Evolutionary conservation across 2,113 vertebrate species (phyloP), one percentile per base, ranked within the genome.

Genomic region (Oryzias melastigma): DNA sequence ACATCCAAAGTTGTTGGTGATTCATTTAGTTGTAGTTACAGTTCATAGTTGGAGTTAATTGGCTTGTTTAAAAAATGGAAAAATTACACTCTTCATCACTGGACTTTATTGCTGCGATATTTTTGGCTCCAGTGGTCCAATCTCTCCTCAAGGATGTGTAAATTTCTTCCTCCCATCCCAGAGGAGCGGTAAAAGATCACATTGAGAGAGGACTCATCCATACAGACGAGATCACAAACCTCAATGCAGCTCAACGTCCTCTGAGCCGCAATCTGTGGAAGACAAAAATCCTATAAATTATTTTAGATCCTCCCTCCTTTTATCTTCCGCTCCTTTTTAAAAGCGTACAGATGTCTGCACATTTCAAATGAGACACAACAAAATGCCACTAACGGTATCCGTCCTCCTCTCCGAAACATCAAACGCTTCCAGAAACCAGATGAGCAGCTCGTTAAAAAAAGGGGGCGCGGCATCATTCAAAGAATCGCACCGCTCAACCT

Each of bases 401-500:
- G 48, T 29, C 24, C 22, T 43, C 51, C 47, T 62, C 1, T 14
- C n/a, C 67, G 71, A 51, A 68, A 87, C 76, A 87, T 85, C 79
- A 83, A 83, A 85, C 55, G 27, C 55, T 62, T 62, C 62, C 68
- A 51, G 53, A 65, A 56, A 18, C 60, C 60, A 77, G 63, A 79
- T 75, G 88, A 89, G 87, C 84, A 80, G 71, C 81, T 87, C 68
- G 81, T 88, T 87, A 82, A 81, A 86, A 35, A 85, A 74, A 5
- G 56, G 35, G 75, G 70, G 45, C 50, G 58, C 18, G 74, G 42
- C 71, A 82, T 82, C 77, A 58, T 75, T 82, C 67, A 70, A 62
- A 65, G 76, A 79, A 53, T 65, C 0, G 24, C 63, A 25, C 27
- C 2, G 7, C 62, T 68, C 75, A 76, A 66, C 63, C 58, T 73